A percentile compares a stretch with the other conserved stretches of the same genome.
Evolutionary conservation across 2,797 vertebrate species (phyloP).

Genomic region (Tokudaia tokunoshimensis): DNA sequence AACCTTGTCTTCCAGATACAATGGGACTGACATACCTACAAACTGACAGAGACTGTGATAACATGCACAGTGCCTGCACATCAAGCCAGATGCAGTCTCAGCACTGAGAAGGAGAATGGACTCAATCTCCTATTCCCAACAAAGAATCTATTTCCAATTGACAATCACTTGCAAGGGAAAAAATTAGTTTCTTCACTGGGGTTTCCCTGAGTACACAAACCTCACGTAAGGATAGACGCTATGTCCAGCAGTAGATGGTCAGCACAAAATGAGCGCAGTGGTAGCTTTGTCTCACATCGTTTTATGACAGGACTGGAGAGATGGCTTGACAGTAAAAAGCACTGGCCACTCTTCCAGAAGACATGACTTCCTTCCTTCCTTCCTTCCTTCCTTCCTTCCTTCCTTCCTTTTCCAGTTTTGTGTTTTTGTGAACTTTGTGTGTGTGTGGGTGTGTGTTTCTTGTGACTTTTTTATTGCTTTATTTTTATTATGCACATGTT

Average conservation of each 20-base stretch:
- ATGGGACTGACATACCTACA: not conserved
- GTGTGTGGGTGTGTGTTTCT: not conserved
- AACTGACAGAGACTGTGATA: not conserved
- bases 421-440: too few species aligned
- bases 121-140: not conserved
- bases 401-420: too few species aligned
- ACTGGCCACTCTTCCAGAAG: not conserved
- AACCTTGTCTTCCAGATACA: too few species aligned
- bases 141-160: not conserved
- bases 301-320: not conserved
- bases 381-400: too few species aligned
- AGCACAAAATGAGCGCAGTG: not conserved
- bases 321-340: not conserved
- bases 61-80: not conserved
- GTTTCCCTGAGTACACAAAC: not conserved
- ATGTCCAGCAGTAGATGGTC: not conserved
- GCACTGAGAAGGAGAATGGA: not conserved
- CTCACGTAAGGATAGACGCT: not conserved
- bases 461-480: not conserved
- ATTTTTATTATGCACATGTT: not conserved
- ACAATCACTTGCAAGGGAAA: not conserved
- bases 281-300: not conserved
- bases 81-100: not conserved
- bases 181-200: not conserved
- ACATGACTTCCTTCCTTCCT: too few species aligned